A percentile compares a stretch with the other conserved stretches of the same genome.
These are phyloP conservation scores for Galbula dea DNA, from an alignment of 2,113 vertebrate species.

Conservation along the genomic window DNA sequence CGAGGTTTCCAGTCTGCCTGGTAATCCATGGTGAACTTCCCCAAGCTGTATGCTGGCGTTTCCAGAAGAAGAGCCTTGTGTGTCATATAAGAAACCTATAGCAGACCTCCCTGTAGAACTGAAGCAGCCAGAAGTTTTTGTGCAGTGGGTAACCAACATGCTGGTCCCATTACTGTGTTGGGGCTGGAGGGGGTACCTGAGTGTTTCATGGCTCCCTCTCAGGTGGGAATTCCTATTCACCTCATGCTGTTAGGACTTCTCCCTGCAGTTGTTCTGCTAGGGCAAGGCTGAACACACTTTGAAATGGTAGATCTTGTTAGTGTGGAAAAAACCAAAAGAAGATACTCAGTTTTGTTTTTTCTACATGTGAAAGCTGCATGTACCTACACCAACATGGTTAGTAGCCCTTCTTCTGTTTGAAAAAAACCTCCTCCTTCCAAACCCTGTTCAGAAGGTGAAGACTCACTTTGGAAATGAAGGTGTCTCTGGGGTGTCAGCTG, in stretches of 20 bases:
- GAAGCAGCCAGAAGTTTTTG: not conserved
- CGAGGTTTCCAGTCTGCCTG: not conserved
- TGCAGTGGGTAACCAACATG: accelerated
- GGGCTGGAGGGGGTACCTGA: not conserved
- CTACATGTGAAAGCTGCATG: not conserved
- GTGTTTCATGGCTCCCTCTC: not conserved
- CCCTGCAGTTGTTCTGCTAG: not conserved
- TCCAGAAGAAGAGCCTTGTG: not conserved
- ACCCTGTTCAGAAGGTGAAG: not conserved
- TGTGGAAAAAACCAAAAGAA: not conserved
- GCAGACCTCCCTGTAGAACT: not conserved
- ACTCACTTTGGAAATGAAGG: conserved; percentile 4
- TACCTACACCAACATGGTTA: not conserved
- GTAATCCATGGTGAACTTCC: not conserved
- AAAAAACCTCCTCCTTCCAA: not conserved
- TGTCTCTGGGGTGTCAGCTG: not conserved
- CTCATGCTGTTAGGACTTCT: not conserved
- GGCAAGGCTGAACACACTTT: not conserved
- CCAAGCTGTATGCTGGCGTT: not conserved
- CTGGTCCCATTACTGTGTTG: not conserved
- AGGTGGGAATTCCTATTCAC: not conserved
- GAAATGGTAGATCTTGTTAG: not conserved
- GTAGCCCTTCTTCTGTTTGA: not conserved
- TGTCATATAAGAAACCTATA: accelerated
- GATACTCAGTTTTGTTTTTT: not conserved